Evolutionary conservation across 2,888 invertebrate genomes (phyloP).

Genomic region (Dryobota labecula): DNA sequence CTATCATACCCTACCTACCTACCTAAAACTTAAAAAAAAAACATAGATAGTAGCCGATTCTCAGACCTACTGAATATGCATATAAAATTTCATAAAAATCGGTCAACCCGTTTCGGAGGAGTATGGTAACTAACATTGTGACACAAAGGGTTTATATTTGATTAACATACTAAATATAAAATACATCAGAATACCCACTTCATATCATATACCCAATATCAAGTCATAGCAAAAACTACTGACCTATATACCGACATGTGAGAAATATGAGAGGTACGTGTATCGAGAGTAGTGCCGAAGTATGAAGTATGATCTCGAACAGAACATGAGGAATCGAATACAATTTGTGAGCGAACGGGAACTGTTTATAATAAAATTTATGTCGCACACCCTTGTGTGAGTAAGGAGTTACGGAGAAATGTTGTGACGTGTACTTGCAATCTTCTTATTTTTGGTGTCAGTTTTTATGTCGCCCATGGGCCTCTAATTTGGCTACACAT

Average conservation of each 20-base stretch:
- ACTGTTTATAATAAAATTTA: slow-evolving; percentile 32
- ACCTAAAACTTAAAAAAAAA: too few species aligned
- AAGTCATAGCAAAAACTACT: slow-evolving; percentile 27
- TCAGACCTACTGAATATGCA: too few species aligned
- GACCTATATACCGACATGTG: slow-evolving; percentile 55
- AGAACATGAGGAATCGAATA: slow-evolving; percentile 33
- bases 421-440: neutral
- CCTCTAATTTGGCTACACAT: too few species aligned
- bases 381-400: neutral
- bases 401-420: slow-evolving; percentile 7
- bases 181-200: neutral
- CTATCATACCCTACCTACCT: too few species aligned
- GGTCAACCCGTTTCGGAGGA: too few species aligned
- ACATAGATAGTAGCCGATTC: too few species aligned
- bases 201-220: slow-evolving; percentile 23
- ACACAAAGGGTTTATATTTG: too few species aligned
- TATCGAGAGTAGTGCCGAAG: slow-evolving; percentile 26
- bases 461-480: too few species aligned
- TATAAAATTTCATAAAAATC: too few species aligned
- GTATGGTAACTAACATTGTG: too few species aligned
- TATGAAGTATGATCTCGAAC: slow-evolving; percentile 49
- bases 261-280: slow-evolving; percentile 54
- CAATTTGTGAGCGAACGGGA: slow-evolving; percentile 39
- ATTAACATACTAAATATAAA: neutral
- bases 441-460: too few species aligned